A percentile compares a stretch with the other conserved stretches of the same genome.
phyloP scores from a whole-genome alignment of 2,797 vertebrate genomes.

The Odontamblyopus lacepedii region DNA sequence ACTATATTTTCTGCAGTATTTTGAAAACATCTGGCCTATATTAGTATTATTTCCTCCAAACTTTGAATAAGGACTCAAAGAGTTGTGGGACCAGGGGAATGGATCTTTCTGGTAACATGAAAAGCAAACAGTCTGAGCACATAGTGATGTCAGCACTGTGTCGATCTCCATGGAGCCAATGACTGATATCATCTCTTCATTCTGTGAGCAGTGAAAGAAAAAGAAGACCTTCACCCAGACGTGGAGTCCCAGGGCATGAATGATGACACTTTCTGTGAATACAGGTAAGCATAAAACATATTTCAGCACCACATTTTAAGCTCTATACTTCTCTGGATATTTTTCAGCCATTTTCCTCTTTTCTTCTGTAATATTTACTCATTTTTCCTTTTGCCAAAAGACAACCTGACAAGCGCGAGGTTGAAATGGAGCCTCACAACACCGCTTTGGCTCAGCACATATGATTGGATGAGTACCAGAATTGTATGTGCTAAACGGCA shows the following conservation, averaged over 20 bases:
- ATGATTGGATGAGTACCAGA: conserved; percentile 68
- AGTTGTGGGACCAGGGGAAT: conserved; percentile 8
- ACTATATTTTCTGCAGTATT: not conserved
- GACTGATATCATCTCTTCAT: conserved; percentile 45
- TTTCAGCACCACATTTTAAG: conserved; percentile 40
- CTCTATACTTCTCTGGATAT: conserved; percentile 23
- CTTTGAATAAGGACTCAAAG: not conserved
- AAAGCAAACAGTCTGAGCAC: conserved; percentile 29
- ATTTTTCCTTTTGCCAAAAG: conserved; percentile 67
- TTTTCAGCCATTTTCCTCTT: conserved; percentile 20
- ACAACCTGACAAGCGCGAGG: conserved; percentile 57
- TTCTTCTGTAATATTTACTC: conserved; percentile 46
- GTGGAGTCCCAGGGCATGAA: conserved; percentile 94
- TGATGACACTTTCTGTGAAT: conserved; percentile 97
- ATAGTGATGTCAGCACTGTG: conserved; percentile 27
- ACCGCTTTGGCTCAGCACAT: conserved; percentile 56
- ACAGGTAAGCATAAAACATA: conserved; percentile 84
- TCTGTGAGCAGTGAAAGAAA: conserved; percentile 90
- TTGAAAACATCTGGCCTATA: conserved; percentile 2
- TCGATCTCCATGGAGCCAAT: conserved; percentile 33
- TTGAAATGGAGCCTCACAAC: conserved; percentile 54
- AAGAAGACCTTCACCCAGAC: conserved; percentile 96
- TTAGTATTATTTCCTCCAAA: not conserved
- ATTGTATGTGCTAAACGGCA: conserved; percentile 71
- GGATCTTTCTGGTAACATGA: not conserved